Conservation (phyloP, 2,113 vertebrate species). For the Verasper variegatus region DNA sequence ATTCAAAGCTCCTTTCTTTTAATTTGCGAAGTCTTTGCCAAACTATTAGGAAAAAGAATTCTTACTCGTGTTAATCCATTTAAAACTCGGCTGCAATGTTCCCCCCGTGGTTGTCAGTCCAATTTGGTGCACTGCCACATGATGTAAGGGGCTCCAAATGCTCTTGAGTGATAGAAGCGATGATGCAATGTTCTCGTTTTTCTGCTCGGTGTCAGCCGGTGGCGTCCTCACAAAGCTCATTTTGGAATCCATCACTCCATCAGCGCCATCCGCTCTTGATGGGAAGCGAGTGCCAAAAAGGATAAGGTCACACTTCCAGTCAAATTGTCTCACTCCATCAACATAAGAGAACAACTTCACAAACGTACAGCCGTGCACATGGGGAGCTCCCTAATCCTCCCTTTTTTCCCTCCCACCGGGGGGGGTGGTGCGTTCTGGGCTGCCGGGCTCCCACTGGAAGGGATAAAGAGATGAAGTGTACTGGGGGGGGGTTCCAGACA, state of each 20-base stretch:
- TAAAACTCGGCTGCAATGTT: slow-evolving; percentile 33
- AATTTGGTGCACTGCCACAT: slow-evolving; percentile 40
- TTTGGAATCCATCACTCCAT: slow-evolving; percentile 57
- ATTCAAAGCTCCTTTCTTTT: background rate
- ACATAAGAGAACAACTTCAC: slow-evolving; percentile 44
- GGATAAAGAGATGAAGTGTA: slow-evolving; percentile 67
- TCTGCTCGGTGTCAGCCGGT: slow-evolving; percentile 51
- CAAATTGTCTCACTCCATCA: slow-evolving; percentile 62
- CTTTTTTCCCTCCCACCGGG: slow-evolving; percentile 31
- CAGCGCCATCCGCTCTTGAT: slow-evolving; percentile 36
- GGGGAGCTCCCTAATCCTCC: slow-evolving; percentile 38
- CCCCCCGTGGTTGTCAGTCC: slow-evolving; percentile 32
- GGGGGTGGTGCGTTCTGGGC: slow-evolving; percentile 35
- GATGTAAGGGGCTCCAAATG: slow-evolving; percentile 52
- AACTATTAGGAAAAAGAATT: slow-evolving; percentile 13
- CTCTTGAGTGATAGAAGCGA: slow-evolving; percentile 56
- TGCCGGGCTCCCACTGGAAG: slow-evolving; percentile 39
- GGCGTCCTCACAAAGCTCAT: slow-evolving; percentile 53
- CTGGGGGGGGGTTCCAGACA: slow-evolving; percentile 46
- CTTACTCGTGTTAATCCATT: slow-evolving; percentile 35
- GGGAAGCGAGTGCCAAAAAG: slow-evolving; percentile 35
- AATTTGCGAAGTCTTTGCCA: slow-evolving; percentile 17
- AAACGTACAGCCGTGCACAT: slow-evolving; percentile 15
- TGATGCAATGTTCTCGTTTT: slow-evolving; percentile 57
- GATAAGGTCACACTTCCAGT: slow-evolving; percentile 50